Percentiles rank a stretch among this genome's conserved stretches.
These are phyloP conservation scores for Aleadryas rufinucha DNA, from an alignment of 2,113 vertebrate species.

Conservation along the genomic window DNA sequence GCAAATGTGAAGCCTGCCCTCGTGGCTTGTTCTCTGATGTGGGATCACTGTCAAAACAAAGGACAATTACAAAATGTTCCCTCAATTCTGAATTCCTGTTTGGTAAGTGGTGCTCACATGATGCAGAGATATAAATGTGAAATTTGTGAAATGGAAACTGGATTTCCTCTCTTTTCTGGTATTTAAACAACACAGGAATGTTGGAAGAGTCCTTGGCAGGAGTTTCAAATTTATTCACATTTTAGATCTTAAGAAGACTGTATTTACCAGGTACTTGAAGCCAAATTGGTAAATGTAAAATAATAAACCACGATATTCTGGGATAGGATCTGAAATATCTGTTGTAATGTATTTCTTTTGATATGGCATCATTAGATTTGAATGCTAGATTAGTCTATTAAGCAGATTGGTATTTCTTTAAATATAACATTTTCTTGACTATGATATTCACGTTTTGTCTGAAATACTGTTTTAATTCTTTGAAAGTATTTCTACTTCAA, in stretches of 20 bases:
- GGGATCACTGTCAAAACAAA: slow-evolving; percentile 11
- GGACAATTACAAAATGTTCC: slow-evolving; percentile 11
- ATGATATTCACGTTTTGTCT: not conserved
- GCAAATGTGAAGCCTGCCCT: not conserved
- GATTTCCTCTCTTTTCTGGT: not conserved
- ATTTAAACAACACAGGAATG: not conserved
- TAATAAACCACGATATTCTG: not conserved
- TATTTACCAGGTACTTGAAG: not conserved
- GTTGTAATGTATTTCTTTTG: not conserved
- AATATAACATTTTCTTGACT: not conserved
- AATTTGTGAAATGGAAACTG: not conserved
- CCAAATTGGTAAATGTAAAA: not conserved
- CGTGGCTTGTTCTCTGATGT: not conserved
- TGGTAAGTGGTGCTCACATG: not conserved
- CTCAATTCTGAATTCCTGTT: not conserved
- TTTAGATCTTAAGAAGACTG: not conserved
- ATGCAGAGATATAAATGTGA: not conserved
- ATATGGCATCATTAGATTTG: not conserved
- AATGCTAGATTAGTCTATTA: not conserved
- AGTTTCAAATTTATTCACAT: not conserved
- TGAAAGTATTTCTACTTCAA: not conserved
- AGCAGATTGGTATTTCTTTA: not conserved
- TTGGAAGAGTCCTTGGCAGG: not conserved
- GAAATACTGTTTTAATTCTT: not conserved
- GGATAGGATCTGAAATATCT: not conserved